Evolutionary conservation across 2,797 vertebrate species (phyloP).

Genomic region (Parauchenoglanis punctatus): DNA sequence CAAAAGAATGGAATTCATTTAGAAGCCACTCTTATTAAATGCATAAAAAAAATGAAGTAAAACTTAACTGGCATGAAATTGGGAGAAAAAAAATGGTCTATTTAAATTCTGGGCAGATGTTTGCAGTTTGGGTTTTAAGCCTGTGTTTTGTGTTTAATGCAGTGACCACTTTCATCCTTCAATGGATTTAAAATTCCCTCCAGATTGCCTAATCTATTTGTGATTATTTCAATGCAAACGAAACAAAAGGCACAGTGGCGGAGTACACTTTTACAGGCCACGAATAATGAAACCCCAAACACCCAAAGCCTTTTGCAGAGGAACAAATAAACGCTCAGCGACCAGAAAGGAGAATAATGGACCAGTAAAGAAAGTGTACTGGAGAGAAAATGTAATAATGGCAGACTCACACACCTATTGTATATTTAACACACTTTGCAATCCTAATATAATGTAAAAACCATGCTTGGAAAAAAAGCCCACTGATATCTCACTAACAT

Average conservation of each 20-base stretch:
- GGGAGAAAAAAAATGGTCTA: neutral
- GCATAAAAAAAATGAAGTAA: constrained; percentile 17
- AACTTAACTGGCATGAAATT: constrained; percentile 1
- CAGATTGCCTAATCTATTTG: constrained; percentile 47
- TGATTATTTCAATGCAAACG: constrained; percentile 44
- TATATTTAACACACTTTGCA: constrained; percentile 17
- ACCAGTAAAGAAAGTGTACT: constrained; percentile 37
- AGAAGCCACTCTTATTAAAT: constrained; percentile 1
- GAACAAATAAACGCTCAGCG: constrained; percentile 37
- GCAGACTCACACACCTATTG: constrained; percentile 10
- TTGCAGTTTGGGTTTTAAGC: constrained; percentile 14
- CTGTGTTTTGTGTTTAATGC: constrained; percentile 8
- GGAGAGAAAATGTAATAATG: constrained; percentile 42
- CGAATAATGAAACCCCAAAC: constrained; percentile 44
- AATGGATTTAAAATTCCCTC: constrained; percentile 27
- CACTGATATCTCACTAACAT: neutral
- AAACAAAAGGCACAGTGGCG: constrained; percentile 35
- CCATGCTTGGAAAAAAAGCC: neutral
- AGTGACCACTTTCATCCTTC: constrained; percentile 37
- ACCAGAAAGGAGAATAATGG: constrained; percentile 40
- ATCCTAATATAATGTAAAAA: constrained; percentile 13
- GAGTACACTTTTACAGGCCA: constrained; percentile 35
- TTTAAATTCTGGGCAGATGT: constrained; percentile 15
- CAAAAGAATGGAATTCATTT: constrained; percentile 26
- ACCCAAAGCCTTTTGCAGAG: constrained; percentile 34